Evolutionary conservation across 2,888 invertebrate species (phyloP).

Genomic region (Artemia sp.): DNA sequence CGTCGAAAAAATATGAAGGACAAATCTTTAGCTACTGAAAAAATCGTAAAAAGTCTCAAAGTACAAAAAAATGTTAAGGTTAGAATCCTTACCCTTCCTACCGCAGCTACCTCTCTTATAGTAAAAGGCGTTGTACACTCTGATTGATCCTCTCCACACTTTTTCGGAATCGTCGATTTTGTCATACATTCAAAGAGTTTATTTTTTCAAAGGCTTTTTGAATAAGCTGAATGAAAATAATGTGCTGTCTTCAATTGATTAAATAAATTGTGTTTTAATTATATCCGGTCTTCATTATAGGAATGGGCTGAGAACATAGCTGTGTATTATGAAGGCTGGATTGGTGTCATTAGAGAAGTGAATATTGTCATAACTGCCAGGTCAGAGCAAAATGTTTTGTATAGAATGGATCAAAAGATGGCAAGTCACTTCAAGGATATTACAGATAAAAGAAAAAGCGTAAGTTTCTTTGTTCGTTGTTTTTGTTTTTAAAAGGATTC

Average conservation of each 20-base stretch:
- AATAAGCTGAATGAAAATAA: background rate
- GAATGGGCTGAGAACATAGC: slow-evolving; percentile 65
- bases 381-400: slow-evolving; percentile 47
- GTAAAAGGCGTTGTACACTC: no score
- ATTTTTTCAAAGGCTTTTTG: slow-evolving; percentile 12
- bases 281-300: slow-evolving; percentile 31
- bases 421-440: slow-evolving; percentile 21
- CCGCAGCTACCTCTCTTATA: no score
- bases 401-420: slow-evolving; percentile 40
- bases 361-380: slow-evolving; percentile 47
- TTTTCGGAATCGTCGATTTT: no score
- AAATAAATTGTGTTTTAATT: background rate
- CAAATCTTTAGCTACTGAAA: no score
- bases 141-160: no score
- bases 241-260: background rate
- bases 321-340: slow-evolving; percentile 74
- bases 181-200: background rate
- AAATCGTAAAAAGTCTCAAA: no score
- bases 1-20: no score
- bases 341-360: slow-evolving; percentile 59
- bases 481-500: no score
- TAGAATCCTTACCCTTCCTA: no score
- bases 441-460: slow-evolving; percentile 23
- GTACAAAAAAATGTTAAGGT: no score
- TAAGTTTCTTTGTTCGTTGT: background rate